Conservation (phyloP, 1,140 invertebrate genomes). For the Drosophila kanapiae region DNA sequence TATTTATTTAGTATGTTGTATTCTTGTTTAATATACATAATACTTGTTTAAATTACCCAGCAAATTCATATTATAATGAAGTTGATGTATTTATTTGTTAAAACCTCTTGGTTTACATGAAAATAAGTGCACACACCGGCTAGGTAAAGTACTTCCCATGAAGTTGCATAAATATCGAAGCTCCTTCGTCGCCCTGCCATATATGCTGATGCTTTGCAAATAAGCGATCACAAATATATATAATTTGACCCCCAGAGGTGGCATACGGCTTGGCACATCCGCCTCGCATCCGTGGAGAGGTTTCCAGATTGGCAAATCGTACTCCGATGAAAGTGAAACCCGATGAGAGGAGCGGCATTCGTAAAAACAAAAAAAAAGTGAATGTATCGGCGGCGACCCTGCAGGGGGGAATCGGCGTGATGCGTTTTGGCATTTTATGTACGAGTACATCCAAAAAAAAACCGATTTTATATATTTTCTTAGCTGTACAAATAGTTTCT, state of each 20-base stretch:
- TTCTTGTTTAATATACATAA: no score
- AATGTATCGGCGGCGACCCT: constrained; percentile 24
- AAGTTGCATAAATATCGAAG: neutral
- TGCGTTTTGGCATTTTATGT: constrained; percentile 48
- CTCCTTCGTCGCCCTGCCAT: neutral
- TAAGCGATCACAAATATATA: constrained; percentile 8
- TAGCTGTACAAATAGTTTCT: no score
- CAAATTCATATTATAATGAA: neutral
- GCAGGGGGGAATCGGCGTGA: constrained; percentile 12
- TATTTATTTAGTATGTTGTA: neutral
- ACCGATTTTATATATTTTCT: neutral
- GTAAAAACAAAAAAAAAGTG: constrained; percentile 31
- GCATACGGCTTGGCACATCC: constrained; percentile 23
- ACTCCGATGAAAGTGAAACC: constrained; percentile 51
- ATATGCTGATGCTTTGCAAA: neutral
- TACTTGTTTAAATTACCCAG: neutral
- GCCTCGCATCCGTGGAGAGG: constrained; percentile 37
- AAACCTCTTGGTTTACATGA: neutral
- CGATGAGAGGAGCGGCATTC: constrained; percentile 27
- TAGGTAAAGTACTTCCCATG: neutral
- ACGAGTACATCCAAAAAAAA: neutral
- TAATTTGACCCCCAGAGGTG: constrained; percentile 24
- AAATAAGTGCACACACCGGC: neutral
- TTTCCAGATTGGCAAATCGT: constrained; percentile 48
- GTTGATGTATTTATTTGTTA: neutral